phyloP scores from a whole-genome alignment of 2,113 vertebrate genomes.

The Microcebus lehilahytsara region DNA sequence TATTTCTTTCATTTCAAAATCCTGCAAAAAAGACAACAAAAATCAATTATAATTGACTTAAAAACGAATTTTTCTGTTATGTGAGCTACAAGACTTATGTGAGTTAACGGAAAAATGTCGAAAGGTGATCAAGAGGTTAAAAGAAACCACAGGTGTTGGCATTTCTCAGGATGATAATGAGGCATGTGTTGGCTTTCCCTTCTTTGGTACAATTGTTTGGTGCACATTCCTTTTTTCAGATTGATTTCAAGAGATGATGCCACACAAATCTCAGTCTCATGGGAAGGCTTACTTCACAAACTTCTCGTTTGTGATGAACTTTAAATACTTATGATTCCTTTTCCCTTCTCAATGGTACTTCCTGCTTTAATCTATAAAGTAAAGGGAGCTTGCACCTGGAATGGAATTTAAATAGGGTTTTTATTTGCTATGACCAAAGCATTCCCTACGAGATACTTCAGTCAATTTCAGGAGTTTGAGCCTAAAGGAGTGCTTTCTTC shows the following conservation, averaged over 20 bases:
- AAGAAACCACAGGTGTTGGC: slow-evolving; percentile 33
- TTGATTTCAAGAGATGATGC: slow-evolving; percentile 54
- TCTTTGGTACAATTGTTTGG: slow-evolving; percentile 55
- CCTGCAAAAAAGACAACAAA: slow-evolving; percentile 49
- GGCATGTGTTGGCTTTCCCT: slow-evolving; percentile 47
- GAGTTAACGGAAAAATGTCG: slow-evolving; percentile 70
- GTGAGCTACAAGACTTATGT: neutral
- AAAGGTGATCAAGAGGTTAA: slow-evolving; percentile 66
- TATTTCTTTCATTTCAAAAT: slow-evolving; percentile 26
- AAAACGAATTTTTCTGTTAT: slow-evolving; percentile 59
- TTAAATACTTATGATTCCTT: slow-evolving; percentile 53
- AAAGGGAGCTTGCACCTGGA: slow-evolving; percentile 17
- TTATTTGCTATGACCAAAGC: slow-evolving; percentile 16
- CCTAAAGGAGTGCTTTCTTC: slow-evolving; percentile 29
- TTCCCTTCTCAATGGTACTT: neutral
- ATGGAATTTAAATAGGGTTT: neutral
- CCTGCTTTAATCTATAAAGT: slow-evolving; percentile 15
- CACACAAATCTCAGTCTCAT: slow-evolving; percentile 37
- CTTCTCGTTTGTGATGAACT: slow-evolving; percentile 61
- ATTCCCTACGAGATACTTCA: neutral
- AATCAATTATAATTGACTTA: slow-evolving; percentile 73
- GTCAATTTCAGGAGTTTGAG: neutral
- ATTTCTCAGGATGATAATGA: slow-evolving; percentile 55
- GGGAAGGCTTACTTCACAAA: slow-evolving; percentile 58
- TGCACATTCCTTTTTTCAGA: slow-evolving; percentile 47